Evolutionary conservation across 1,140 invertebrate species (phyloP), one percentile per base, ranked within the genome.

Genomic region (Leptinotarsa texana): DNA sequence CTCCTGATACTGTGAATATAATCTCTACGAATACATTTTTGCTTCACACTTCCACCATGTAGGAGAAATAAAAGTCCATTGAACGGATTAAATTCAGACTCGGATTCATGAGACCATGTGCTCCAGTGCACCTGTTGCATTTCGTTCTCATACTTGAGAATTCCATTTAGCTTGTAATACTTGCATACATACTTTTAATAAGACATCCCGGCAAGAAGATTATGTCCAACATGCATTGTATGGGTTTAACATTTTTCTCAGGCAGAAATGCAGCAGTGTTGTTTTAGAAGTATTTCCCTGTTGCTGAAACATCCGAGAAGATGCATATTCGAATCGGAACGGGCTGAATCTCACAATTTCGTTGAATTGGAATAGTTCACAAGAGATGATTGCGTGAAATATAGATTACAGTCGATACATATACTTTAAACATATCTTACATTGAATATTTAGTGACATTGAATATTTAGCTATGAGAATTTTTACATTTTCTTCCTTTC

Each of bases 61-160:
- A 57, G 51, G 13, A 57, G 51, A 5, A 57, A 5, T 18, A n/a
- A 57, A n/a, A 18, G 51, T 57, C 15, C 51, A 57, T 57, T 57
- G 51, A 57, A 57, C 51, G 51, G n/a, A 57, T 57, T 57, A 57
- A 57, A 57, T 57, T 57, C 51, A 18, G 15, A 57, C 51, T 15
- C 51, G 51, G 51, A 57, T 57, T 57, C 15, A 15, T 57, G 51
- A 57, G 51, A 57, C n/a, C 51, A 57, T 57, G 15, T 57, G 51
- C 51, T 57, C 51, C 51, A 57, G 17, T 57, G 51, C 51, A 57
- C 51, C 51, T 57, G 51, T 57, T 57, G 51, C 51, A 18, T 57
- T 57, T 57, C 51, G 4, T 57, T 57, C 51, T 57, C 51, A 57
- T 57, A 57, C 51, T 57, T 57, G 13, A 57, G 51, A 57, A 57